A percentile compares a stretch with the other conserved stretches of the same genome.
These are phyloP conservation scores for Takifugu flavidus DNA, from an alignment of 2,113 vertebrate genomes.

Conservation along the genomic window DNA sequence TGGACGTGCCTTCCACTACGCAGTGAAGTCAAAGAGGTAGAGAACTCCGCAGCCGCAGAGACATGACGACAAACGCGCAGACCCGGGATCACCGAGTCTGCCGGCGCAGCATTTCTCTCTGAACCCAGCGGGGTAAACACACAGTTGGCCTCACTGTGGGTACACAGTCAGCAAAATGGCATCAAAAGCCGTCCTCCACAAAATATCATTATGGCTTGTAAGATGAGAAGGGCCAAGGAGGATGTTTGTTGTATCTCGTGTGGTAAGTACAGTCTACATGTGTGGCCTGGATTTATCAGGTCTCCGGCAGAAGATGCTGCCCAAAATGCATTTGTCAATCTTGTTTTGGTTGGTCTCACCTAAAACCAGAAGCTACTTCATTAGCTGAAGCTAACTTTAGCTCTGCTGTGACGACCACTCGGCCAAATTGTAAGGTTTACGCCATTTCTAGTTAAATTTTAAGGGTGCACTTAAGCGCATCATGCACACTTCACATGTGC, in stretches of 20 bases:
- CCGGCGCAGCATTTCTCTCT: conserved; percentile 63
- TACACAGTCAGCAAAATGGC: conserved; percentile 63
- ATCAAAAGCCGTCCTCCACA: conserved; percentile 57
- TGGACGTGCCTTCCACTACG: conserved; percentile 58
- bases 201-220: conserved; percentile 70
- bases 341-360: conserved; percentile 38
- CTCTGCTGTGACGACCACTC: conserved; percentile 18
- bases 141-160: conserved; percentile 53
- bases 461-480: conserved; percentile 56
- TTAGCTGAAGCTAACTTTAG: conserved; percentile 17
- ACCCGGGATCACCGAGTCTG: conserved; percentile 63
- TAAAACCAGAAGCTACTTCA: conserved; percentile 15
- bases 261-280: conserved; percentile 69
- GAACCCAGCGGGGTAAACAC: conserved; percentile 49
- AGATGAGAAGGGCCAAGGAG: conserved; percentile 62
- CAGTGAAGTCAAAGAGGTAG: conserved; percentile 55
- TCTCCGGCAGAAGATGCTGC: conserved; percentile 22
- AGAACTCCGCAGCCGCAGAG: conserved; percentile 21
- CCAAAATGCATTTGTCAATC: conserved; percentile 35
- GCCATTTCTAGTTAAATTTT: conserved; percentile 47
- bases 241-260: conserved; percentile 66
- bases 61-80: conserved; percentile 62
- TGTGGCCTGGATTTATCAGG: conserved; percentile 66
- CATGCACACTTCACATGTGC: conserved; percentile 47
- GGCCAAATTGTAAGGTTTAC: conserved; percentile 28